Conservation (phyloP, 2,113 vertebrate genomes). For the Penelope pileata region DNA sequence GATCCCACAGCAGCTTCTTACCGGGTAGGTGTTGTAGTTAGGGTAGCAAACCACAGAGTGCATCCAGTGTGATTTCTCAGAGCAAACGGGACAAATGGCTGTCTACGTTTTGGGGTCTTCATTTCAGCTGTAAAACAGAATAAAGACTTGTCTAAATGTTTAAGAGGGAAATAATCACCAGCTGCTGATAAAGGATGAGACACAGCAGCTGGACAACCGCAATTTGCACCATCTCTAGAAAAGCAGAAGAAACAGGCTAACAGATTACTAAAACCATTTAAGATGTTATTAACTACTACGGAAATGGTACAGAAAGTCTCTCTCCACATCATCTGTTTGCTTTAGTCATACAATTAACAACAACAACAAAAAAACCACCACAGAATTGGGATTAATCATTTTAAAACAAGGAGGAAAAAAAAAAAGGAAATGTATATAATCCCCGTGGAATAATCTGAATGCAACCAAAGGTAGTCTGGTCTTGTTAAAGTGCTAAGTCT, state of each 20-base stretch:
- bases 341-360: no score
- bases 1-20: slow-evolving; percentile 48
- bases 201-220: not conserved
- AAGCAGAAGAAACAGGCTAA: not conserved
- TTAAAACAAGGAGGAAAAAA: not conserved
- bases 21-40: slow-evolving; percentile 96
- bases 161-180: not conserved
- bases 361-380: not conserved
- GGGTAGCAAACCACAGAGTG: slow-evolving; percentile 93
- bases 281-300: not conserved
- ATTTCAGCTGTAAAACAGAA: slow-evolving; percentile 72
- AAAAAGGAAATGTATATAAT: not conserved
- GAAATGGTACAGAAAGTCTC: not conserved
- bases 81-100: slow-evolving; percentile 94
- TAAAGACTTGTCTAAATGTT: not conserved
- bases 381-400: not conserved
- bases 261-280: not conserved
- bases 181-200: not conserved
- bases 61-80: slow-evolving; percentile 95
- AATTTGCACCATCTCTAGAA: not conserved
- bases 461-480: not conserved
- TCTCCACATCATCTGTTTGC: not conserved
- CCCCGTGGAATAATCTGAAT: not conserved
- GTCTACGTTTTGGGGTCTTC: slow-evolving; percentile 90
- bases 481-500: not conserved